Conservation (phyloP, 1,140 invertebrate genomes). For the Diabrotica undecimpunctata region DNA sequence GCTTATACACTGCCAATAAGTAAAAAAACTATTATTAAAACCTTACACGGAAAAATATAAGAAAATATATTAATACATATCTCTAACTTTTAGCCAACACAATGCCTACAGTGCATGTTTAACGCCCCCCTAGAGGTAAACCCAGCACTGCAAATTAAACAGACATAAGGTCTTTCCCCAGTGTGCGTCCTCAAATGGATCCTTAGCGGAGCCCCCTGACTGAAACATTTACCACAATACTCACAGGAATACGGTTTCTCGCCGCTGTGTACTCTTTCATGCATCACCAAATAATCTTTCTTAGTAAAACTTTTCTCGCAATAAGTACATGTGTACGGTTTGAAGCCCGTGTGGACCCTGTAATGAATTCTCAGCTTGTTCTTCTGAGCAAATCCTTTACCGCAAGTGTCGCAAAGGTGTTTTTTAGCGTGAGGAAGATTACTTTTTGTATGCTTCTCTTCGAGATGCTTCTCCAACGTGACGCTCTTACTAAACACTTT, state of each 20-base stretch:
- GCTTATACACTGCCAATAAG: no score
- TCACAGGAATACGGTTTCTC: constrained; percentile 54
- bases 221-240: constrained; percentile 54
- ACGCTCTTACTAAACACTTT: constrained; percentile 29
- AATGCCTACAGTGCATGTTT: constrained; percentile 43
- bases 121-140: constrained; percentile 38
- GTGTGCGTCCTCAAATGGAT: constrained; percentile 51
- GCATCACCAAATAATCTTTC: constrained; percentile 55
- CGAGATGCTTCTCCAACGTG: constrained; percentile 34
- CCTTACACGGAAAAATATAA: no score
- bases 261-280: constrained; percentile 55
- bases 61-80: not conserved
- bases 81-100: constrained; percentile 14
- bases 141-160: constrained; percentile 34
- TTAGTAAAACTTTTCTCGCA: constrained; percentile 55
- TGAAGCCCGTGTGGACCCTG: constrained; percentile 55
- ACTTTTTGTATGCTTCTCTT: constrained; percentile 34
- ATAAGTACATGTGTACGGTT: constrained; percentile 52
- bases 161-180: constrained; percentile 42
- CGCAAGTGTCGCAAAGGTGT: constrained; percentile 45
- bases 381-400: constrained; percentile 54
- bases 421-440: constrained; percentile 36
- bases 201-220: constrained; percentile 44
- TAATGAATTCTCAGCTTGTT: constrained; percentile 59
- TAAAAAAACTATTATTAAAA: no score